Conservation (phyloP, 2,113 vertebrate species). For the Corythoichthys haematopterus region DNA sequence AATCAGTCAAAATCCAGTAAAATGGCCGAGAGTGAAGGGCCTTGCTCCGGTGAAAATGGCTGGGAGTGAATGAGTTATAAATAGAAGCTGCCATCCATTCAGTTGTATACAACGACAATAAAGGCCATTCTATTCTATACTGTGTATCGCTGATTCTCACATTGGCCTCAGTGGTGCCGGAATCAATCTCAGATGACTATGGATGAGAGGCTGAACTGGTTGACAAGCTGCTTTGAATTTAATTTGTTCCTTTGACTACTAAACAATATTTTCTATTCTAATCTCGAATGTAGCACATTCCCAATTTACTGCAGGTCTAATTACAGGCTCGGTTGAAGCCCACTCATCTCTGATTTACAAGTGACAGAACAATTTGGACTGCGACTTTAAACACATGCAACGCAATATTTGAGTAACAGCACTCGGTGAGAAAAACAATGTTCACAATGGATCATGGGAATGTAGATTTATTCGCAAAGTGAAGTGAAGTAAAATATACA, state of each 20-base stretch:
- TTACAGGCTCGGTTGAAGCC: conserved; percentile 24
- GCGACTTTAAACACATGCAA: conserved; percentile 54
- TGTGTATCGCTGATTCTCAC: too few relatives aligned
- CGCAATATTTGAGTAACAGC: conserved; percentile 54
- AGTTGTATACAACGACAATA: too few relatives aligned
- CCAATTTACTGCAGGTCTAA: background rate
- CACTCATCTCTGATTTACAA: conserved; percentile 41
- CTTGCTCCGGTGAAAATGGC: too few relatives aligned
- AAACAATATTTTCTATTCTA: background rate
- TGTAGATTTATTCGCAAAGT: conserved; percentile 43
- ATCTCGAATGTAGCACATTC: background rate
- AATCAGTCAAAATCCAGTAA: too few relatives aligned
- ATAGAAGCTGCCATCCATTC: too few relatives aligned
- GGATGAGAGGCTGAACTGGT: too few relatives aligned
- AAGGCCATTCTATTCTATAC: too few relatives aligned
- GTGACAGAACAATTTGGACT: conserved; percentile 63
- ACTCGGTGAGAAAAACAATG: conserved; percentile 57
- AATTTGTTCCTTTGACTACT: background rate
- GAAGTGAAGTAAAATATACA: too few relatives aligned
- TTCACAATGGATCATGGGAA: conserved; percentile 45
- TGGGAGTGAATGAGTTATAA: too few relatives aligned
- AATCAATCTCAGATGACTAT: too few relatives aligned
- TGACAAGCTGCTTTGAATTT: background rate
- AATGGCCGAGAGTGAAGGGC: too few relatives aligned
- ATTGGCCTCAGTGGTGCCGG: too few relatives aligned